Evolutionary conservation across 30 jellyfish, hydroid and myxozoan genomes (phyloP).

Genomic region (Aurelia sp.): DNA sequence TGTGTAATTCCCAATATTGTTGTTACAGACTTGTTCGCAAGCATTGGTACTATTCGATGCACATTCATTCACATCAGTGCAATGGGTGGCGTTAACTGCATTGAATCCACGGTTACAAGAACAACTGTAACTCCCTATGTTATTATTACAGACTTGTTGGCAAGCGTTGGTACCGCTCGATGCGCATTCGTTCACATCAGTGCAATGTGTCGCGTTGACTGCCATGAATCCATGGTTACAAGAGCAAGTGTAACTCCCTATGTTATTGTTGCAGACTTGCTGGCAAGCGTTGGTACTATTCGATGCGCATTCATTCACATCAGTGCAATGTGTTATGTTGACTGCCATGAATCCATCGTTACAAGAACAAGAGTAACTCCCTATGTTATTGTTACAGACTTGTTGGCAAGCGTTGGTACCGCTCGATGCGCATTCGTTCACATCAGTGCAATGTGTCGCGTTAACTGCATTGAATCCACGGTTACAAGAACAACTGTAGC

Average conservation of each 20-base stretch:
- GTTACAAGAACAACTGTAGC: neutral
- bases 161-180: conserved; percentile 5
- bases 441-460: neutral
- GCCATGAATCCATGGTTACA: conserved; percentile 3
- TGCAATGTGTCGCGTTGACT: conserved; percentile 11
- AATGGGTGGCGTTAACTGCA: neutral
- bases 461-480: too few species aligned
- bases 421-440: conserved; percentile 5
- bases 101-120: too few species aligned
- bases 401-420: conserved; percentile 28
- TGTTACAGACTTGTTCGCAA: too few species aligned
- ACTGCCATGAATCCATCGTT: neutral
- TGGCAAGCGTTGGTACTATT: conserved; percentile 28
- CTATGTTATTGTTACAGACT: conserved; percentile 20
- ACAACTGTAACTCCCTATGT: conserved; percentile 6
- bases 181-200: conserved; percentile 5
- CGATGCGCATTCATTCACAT: conserved; percentile 18
- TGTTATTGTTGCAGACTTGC: conserved; percentile 29
- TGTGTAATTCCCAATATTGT: too few species aligned
- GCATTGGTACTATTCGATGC: too few species aligned
- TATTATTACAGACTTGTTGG: conserved; percentile 35
- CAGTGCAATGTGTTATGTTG: neutral
- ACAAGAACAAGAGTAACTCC: neutral
- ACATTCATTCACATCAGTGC: conserved; percentile 25
- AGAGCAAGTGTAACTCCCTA: conserved; percentile 14